Conservation (phyloP, 1,140 invertebrate genomes). For the Phymastichus coffea region DNA sequence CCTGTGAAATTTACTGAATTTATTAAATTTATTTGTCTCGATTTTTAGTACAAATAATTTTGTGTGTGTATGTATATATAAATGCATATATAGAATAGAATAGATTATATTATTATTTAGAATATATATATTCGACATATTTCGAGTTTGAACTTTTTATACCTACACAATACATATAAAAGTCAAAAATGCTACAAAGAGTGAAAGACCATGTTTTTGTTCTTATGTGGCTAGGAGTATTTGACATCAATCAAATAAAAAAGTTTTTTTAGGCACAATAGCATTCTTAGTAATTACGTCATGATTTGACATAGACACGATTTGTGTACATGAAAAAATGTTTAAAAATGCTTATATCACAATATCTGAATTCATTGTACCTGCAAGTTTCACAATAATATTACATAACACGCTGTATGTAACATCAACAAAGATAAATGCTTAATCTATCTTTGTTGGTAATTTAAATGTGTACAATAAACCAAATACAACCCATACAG, state of each 20-base stretch:
- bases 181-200: background rate
- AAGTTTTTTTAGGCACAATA: conserved; percentile 22
- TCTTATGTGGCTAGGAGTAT: conserved; percentile 13
- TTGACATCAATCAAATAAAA: conserved; percentile 15
- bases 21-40: background rate
- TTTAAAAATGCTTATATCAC: too few relatives aligned
- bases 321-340: background rate
- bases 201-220: conserved; percentile 22
- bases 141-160: background rate
- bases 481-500: too few relatives aligned
- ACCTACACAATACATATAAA: background rate
- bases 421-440: too few relatives aligned
- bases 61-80: conserved; percentile 1
- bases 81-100: background rate
- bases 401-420: too few relatives aligned
- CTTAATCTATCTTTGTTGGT: too few relatives aligned
- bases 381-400: too few relatives aligned
- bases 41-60: background rate
- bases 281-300: conserved; percentile 9
- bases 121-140: background rate
- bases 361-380: too few relatives aligned
- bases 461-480: too few relatives aligned
- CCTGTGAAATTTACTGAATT: too few relatives aligned
- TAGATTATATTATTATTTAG: too few relatives aligned
- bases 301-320: background rate